Base-by-base conservation (phyloP, 2,888 invertebrate species). In the Dione vanillae region DNA sequence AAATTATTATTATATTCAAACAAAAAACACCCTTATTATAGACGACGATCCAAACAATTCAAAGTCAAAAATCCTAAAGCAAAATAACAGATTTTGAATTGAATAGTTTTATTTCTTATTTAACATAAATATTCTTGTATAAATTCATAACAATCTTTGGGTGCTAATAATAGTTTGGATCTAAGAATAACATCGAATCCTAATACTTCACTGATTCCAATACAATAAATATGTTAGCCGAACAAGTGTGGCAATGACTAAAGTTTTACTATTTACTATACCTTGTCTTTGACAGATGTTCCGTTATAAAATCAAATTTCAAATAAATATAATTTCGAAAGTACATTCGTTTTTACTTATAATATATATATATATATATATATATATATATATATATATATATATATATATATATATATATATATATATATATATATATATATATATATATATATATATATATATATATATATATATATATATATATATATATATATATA, bases 61-160 rank as follows among this genome's bases (percentile, higher is more conserved):
- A 79, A 84, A 85, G 85, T 76, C 86, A 83, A 84, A 64, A 47
- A 87, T 85, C 86, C 84, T 35, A 78, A 71, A 67, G 58, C 73
- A 73, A 76, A 77, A 77, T 76, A 79, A 80, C 82, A 77, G 76
- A 81, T 81, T 80, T 79, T 85, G 87, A 81, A 82, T 88, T 87
- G 85, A 83, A 89, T 90, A 88, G 80, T 89, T 92, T 92, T 92
- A 92, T 91, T 92, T 87, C 87, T 91, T 90, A 91, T 90, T 91
- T 85, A 93, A 92, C 93, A 92, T 93, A 92, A 92, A 92, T 92
- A 93, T 90, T 89, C 86, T 92, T 92, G 91, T 93, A 92, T 92
- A 93, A 92, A 92, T 92, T 91, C 89, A 92, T 92, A 93, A 92
- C 93, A 92, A 92, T 93, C 92, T 93, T 93, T 93, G 92, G 92